Percentiles rank a stretch among this genome's conserved stretches.
phyloP scores from a whole-genome alignment of 1,140 invertebrate species.

The Cherax destructor region DNA sequence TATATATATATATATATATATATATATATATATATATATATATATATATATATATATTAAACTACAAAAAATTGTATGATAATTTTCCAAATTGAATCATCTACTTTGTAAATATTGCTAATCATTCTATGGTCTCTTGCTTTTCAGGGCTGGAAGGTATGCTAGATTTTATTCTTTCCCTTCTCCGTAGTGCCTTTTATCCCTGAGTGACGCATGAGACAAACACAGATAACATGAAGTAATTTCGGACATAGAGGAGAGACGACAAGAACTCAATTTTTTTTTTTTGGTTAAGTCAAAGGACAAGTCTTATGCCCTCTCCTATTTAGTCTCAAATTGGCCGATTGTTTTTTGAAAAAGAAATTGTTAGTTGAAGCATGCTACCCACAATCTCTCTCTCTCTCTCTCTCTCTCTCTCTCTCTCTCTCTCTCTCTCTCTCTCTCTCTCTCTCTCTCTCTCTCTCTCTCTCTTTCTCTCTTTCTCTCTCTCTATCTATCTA shows the following conservation, averaged over 20 bases:
- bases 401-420: conserved; percentile 1
- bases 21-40: conserved; percentile 24
- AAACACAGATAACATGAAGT: background rate
- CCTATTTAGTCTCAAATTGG: background rate
- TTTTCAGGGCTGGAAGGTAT: conserved; percentile 40
- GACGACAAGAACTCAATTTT: background rate
- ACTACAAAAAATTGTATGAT: conserved; percentile 1
- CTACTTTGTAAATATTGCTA: background rate
- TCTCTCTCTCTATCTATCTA: too few species aligned
- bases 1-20: conserved; percentile 32
- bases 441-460: background rate
- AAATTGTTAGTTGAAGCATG: background rate
- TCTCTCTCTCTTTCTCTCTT: too few species aligned
- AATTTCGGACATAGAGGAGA: background rate
- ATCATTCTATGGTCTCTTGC: background rate
- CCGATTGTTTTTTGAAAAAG: background rate
- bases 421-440: background rate
- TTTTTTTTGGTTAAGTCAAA: background rate
- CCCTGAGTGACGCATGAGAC: background rate
- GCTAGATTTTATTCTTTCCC: background rate
- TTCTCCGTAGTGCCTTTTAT: background rate
- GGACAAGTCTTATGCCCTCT: background rate
- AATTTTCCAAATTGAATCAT: too few species aligned
- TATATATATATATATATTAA: conserved; percentile 13
- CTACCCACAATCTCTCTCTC: background rate